A percentile compares a stretch with the other conserved stretches of the same genome.
These are phyloP conservation scores for Syngnathus scovelli DNA, from an alignment of 2,113 vertebrate genomes.

Conservation along the genomic window DNA sequence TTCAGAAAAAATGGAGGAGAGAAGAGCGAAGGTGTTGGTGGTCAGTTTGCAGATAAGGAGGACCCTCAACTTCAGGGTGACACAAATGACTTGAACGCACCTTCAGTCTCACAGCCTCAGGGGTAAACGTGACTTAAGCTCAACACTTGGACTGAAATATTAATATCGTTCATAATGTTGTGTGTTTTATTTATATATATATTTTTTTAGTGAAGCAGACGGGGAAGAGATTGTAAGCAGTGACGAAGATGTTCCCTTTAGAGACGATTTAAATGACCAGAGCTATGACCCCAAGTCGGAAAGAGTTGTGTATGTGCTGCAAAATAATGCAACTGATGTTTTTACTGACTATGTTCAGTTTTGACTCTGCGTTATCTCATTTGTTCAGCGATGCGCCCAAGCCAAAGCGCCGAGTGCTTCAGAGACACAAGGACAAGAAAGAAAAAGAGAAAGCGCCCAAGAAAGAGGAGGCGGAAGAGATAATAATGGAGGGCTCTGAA, in stretches of 20 bases:
- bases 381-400: slow-evolving; percentile 78
- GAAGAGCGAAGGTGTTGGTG: slow-evolving; percentile 43
- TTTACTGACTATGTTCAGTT: not conserved
- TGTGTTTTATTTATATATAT: not conserved
- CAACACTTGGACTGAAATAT: not conserved
- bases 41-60: slow-evolving; percentile 74
- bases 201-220: slow-evolving; percentile 65
- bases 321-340: not conserved
- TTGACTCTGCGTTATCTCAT: not conserved
- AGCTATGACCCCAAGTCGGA: slow-evolving; percentile 89
- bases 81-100: slow-evolving; percentile 73
- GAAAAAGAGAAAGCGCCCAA: slow-evolving; percentile 62
- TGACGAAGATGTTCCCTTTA: slow-evolving; percentile 88
- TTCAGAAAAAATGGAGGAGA: slow-evolving; percentile 60
- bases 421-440: slow-evolving; percentile 79
- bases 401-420: slow-evolving; percentile 77
- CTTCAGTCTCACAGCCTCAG: slow-evolving; percentile 76
- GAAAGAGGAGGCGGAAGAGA: slow-evolving; percentile 66
- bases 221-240: slow-evolving; percentile 81
- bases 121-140: slow-evolving; percentile 66
- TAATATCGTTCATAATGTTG: not conserved
- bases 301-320: slow-evolving; percentile 63
- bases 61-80: slow-evolving; percentile 83
- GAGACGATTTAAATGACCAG: slow-evolving; percentile 90
- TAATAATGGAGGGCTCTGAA: slow-evolving; percentile 66